Evolutionary conservation across 2,113 vertebrate species (phyloP).

Genomic region (Cacatua alba): DNA sequence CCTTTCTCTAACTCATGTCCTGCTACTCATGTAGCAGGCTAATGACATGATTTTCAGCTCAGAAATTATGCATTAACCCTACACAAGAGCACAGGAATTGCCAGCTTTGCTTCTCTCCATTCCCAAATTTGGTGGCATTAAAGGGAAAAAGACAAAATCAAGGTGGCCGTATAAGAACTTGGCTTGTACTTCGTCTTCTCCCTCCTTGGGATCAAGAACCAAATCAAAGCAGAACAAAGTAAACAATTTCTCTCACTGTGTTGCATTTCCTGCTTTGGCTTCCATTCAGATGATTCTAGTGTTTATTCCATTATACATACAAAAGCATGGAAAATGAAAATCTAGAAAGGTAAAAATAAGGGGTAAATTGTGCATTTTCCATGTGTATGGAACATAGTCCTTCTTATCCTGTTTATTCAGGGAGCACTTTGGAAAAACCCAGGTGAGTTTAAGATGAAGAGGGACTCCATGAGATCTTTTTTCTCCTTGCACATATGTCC

Average conservation of each 20-base stretch:
- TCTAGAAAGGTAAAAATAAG: neutral
- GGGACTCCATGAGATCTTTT: neutral
- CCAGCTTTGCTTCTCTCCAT: neutral
- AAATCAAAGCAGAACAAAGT: neutral
- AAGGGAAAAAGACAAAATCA: neutral
- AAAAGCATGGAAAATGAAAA: neutral
- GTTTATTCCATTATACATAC: neutral
- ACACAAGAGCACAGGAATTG: neutral
- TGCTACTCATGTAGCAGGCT: neutral
- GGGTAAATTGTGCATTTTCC: neutral
- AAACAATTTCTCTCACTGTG: neutral
- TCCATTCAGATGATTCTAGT: neutral
- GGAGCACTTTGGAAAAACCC: neutral
- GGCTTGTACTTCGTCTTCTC: neutral
- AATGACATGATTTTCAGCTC: neutral
- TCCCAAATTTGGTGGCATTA: neutral
- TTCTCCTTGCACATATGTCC: neutral
- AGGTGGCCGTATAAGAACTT: neutral
- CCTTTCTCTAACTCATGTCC: too few relatives aligned
- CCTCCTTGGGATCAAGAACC: neutral
- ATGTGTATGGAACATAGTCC: accelerated
- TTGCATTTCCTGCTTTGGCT: neutral
- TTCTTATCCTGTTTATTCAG: neutral
- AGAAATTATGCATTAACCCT: neutral
- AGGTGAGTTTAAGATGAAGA: neutral